Evolutionary conservation across 2,888 invertebrate species (phyloP).

Genomic region (Spisula subtruncata): DNA sequence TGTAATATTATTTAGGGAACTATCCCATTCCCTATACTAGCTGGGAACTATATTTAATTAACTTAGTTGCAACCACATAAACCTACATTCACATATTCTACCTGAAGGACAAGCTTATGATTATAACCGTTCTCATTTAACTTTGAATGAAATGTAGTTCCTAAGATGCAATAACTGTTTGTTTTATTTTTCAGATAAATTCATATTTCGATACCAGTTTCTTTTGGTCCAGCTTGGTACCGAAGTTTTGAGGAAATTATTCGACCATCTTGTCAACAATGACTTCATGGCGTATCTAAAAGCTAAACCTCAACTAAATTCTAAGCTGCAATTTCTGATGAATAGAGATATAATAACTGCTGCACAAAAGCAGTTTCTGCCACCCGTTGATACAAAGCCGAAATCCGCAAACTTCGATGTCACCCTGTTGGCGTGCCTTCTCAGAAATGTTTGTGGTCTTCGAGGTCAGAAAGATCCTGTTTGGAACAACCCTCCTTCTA

Average conservation of each 20-base stretch:
- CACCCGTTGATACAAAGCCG: background rate
- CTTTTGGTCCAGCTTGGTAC: background rate
- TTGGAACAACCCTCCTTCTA: background rate
- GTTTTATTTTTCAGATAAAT: background rate
- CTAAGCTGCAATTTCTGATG: background rate
- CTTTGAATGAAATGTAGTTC: too few species aligned
- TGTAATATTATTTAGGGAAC: too few species aligned
- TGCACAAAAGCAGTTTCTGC: background rate
- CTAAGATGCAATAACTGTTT: too few species aligned
- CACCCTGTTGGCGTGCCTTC: background rate
- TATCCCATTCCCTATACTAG: too few species aligned
- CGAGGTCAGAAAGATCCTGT: background rate
- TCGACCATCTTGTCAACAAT: background rate
- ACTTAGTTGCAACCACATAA: too few species aligned
- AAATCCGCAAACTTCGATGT: background rate
- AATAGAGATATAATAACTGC: background rate
- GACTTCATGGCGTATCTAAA: background rate
- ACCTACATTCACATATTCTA: too few species aligned
- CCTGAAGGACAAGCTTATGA: too few species aligned
- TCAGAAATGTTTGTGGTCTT: background rate
- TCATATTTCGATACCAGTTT: background rate
- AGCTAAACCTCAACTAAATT: background rate
- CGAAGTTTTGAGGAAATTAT: background rate
- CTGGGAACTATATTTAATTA: too few species aligned
- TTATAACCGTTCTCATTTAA: too few species aligned